Base-by-base conservation (phyloP, 92 coral and sea anemone species). In the Pocillopora grandis region DNA sequence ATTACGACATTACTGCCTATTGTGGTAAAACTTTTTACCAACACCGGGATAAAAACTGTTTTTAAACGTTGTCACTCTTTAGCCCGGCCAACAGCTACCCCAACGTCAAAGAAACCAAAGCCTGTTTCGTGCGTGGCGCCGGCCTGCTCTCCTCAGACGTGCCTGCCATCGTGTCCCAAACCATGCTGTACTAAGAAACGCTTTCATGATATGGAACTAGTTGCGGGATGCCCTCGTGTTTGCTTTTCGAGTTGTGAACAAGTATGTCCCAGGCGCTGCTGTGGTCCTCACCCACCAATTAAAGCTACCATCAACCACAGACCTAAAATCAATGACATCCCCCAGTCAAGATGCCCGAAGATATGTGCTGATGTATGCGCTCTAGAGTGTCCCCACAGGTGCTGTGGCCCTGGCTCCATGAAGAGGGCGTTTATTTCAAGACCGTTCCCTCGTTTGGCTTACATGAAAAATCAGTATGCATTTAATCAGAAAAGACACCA, bases 381-480 rank as follows among this genome's bases (percentile, higher is more conserved):
- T 9, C 92, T 94, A 18, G 95, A 94, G 85, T 94, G 98, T 57
- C 98, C 98, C n/a, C 98, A 94, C 71, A 88, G 98, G 71, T 94
- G 98, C 74, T 94, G 98, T 36, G 98, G 98, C 3, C 98, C 98
- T 13, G 98, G 98, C 56, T 94, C 98, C 63, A 64, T 91, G 21
- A 94, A 80, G 61, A 87, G 90, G 79, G 56, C 85, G 72, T 69
- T 59, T 21, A 80, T 93, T 21, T 69, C 91, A 35, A 74, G 73
- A 31, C 23, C 33, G 71, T 20, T 19, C 1, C 80, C 86, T 55
- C 86, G 75, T 19, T n/a, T 83, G 74, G 80, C 86, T 73, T 74
- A 74, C 74, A 49, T 83, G 73, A 83, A 83, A 37, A 83, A 83
- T 73, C 62, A 64, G 55, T 83, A 83, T 18, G 63, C 86, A 13